Base-by-base conservation (phyloP, 2,888 invertebrate species). In the Cerastis leucographa region DNA sequence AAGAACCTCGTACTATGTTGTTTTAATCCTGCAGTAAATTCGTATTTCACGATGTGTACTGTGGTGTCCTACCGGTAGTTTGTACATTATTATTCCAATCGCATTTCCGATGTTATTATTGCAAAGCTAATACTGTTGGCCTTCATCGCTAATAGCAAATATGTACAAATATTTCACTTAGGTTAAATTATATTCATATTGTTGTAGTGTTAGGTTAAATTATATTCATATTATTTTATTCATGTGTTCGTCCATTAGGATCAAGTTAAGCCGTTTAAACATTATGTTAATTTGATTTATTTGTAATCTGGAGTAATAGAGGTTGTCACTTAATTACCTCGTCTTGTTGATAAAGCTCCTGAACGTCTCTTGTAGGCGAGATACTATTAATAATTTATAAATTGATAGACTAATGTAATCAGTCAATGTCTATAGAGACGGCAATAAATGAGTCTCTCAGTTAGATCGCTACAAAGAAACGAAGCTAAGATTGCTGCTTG, bases 71-170 rank as follows among this genome's bases (percentile, higher is more conserved):
- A 29, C 66, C 82, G 69, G 82, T 82, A 81, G 65, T 71, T 69
- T 29, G 59, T 51, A 65, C 78, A 83, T 85, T 78, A 77, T 65
- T 82, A 82, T 82, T 85, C 83, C 62, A 73, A 68, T 71, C 68
- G 44, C 59, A 76, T 75, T 78, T 82, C 83, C 75, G 74, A 71
- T 74, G 64, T 56, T 22, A 56, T 67, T 72, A 80, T 75, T 85
- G 76, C 85, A 73, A 73, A 62, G 62, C 64, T 69, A 67, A 62
- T 70, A 70, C 54, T 49, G 35, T 62, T 56, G 51, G 51, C 64
- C 49, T 67, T 70, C 80, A 59, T 78, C 44, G 65, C 29, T 69
- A 40, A 40, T n/a, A 29, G 46, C n/a, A 44, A 54, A 35, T 49
- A 44, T 66, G 54, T 17, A 35, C 54, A 49, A 66, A 29, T 66